Conservation (phyloP, 2,888 invertebrate species). For the Melanargia galathea region DNA sequence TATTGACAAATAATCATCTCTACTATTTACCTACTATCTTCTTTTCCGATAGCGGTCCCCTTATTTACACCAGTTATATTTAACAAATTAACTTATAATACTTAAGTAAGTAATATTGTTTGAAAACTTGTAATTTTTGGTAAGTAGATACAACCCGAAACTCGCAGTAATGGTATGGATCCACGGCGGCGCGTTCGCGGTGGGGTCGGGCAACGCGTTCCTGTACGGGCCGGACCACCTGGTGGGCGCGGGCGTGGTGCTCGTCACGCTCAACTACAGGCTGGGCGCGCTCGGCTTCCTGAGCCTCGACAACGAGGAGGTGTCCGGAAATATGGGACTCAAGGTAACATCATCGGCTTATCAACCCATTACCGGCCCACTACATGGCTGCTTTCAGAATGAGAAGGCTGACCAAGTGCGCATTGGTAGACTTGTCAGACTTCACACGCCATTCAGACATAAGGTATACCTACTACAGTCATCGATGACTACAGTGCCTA, state of each 20-base stretch:
- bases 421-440: no score
- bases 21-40: no score
- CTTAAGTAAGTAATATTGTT: no score
- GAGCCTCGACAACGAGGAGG: conserved; percentile 83
- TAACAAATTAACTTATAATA: no score
- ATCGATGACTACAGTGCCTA: no score
- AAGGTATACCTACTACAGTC: no score
- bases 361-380: background rate
- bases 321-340: conserved; percentile 85
- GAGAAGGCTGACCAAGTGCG: no score
- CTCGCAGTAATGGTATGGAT: conserved; percentile 86
- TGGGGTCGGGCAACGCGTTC: conserved; percentile 84
- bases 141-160: conserved; percentile 73
- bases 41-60: no score
- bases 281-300: conserved; percentile 84
- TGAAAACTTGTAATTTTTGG: background rate
- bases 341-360: conserved; percentile 65
- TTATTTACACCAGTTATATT: no score
- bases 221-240: conserved; percentile 84
- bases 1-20: no score
- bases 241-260: conserved; percentile 82
- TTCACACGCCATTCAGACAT: no score
- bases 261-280: conserved; percentile 85
- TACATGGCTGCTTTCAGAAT: background rate
- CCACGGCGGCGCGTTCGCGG: conserved; percentile 84